Conservation (phyloP, 2,113 vertebrate genomes). For the sheep (Ovis aries) region DNA sequence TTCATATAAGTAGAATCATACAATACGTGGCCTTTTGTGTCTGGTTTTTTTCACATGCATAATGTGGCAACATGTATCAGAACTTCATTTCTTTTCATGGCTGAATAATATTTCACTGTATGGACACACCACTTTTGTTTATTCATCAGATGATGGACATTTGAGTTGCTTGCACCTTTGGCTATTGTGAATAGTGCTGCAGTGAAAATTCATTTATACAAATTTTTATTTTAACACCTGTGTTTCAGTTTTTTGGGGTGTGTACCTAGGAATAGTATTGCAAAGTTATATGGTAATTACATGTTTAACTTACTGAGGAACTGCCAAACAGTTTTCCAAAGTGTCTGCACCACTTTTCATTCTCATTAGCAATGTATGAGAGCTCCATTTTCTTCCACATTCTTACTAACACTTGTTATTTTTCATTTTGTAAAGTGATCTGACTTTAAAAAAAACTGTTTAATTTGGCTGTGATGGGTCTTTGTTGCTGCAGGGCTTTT, state of each 20-base stretch:
- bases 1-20: background rate
- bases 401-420: background rate
- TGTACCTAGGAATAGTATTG: background rate
- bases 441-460: background rate
- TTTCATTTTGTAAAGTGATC: background rate
- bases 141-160: background rate
- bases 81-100: background rate
- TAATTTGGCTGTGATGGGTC: background rate
- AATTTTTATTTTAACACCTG: background rate
- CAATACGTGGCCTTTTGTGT: background rate
- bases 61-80: background rate
- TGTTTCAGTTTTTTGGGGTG: background rate
- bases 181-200: background rate
- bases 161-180: background rate
- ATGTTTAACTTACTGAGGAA: background rate
- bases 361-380: background rate
- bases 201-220: background rate
- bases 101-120: background rate
- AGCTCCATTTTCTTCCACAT: background rate
- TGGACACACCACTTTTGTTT: background rate
- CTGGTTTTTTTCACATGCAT: background rate
- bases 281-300: background rate
- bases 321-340: background rate
- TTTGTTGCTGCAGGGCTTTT: background rate
- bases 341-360: background rate